A percentile compares a stretch with the other conserved stretches of the same genome.
Evolutionary conservation across 2,797 vertebrate species (phyloP).

Genomic region (Graptemys geographica): DNA sequence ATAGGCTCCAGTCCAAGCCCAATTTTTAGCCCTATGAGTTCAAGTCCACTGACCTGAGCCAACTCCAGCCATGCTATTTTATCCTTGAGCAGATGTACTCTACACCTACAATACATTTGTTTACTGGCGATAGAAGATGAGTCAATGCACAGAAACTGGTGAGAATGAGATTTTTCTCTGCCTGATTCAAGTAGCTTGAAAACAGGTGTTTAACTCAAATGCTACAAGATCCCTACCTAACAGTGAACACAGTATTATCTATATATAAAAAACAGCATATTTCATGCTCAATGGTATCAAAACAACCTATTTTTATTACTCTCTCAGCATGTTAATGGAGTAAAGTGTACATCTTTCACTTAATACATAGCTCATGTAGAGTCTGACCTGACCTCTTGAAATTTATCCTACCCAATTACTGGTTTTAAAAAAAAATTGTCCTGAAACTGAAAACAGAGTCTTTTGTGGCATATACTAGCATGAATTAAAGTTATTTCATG

Average conservation of each 20-base stretch:
- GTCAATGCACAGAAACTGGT: not conserved
- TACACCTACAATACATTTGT: not conserved
- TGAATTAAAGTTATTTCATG: not conserved
- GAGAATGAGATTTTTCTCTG: not conserved
- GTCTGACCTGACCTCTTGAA: not conserved
- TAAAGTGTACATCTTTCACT: not conserved
- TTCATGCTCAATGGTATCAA: too few species aligned
- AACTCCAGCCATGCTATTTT: not conserved
- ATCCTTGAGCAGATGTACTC: not conserved
- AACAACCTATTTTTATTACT: not conserved
- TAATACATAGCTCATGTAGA: not conserved
- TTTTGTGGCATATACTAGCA: not conserved
- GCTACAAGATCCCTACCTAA: too few species aligned
- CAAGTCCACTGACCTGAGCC: not conserved
- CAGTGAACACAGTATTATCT: not conserved
- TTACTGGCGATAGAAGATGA: not conserved
- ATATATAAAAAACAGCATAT: too few species aligned
- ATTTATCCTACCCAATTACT: not conserved
- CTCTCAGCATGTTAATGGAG: not conserved
- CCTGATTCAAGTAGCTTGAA: not conserved
- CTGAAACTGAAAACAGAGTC: not conserved
- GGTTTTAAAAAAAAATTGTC: not conserved
- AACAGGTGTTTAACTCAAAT: not conserved
- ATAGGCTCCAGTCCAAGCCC: not conserved
- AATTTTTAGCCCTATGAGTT: not conserved